Evolutionary conservation across 2,888 invertebrate genomes (phyloP).

Genomic region (Amaurobius ferox): DNA sequence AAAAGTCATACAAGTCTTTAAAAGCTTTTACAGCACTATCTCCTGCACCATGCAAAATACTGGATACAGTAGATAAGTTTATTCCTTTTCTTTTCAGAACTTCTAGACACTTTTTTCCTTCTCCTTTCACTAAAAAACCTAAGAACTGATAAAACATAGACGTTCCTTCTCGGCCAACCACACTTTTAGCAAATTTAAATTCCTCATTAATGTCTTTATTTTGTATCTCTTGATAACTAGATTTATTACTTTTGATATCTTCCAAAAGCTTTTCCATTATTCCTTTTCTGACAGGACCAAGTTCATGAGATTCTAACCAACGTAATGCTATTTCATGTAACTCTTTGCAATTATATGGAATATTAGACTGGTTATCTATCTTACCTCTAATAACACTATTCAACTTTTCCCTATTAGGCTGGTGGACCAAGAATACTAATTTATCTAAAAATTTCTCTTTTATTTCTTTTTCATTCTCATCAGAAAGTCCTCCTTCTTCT

Average conservation of each 20-base stretch:
- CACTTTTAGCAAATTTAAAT: conserved; percentile 21
- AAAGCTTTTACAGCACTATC: background rate
- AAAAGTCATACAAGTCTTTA: background rate
- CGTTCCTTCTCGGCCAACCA: conserved; percentile 23
- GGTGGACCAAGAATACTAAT: conserved; percentile 34
- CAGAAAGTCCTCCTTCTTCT: conserved; percentile 18
- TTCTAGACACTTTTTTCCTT: conserved; percentile 17
- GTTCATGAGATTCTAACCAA: conserved; percentile 50
- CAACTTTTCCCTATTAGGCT: conserved; percentile 34
- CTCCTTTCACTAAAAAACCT: conserved; percentile 17
- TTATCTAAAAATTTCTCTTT: conserved; percentile 52
- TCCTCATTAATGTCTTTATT: conserved; percentile 14
- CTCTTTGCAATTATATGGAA: conserved; percentile 48
- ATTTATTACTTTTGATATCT: conserved; percentile 18
- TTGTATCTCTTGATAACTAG: conserved; percentile 28
- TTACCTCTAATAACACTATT: conserved; percentile 41
- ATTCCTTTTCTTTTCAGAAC: conserved; percentile 36
- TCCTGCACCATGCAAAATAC: conserved; percentile 5
- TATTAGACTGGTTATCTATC: conserved; percentile 34
- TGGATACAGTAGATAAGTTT: conserved; percentile 28
- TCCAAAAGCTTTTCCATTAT: conserved; percentile 19
- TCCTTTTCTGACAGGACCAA: conserved; percentile 32
- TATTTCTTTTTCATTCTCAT: conserved; percentile 43
- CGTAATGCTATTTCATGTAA: conserved; percentile 43
- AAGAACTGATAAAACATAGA: conserved; percentile 44